Conservation (phyloP, 2,113 vertebrate genomes). For the Catharus fuscescens region DNA sequence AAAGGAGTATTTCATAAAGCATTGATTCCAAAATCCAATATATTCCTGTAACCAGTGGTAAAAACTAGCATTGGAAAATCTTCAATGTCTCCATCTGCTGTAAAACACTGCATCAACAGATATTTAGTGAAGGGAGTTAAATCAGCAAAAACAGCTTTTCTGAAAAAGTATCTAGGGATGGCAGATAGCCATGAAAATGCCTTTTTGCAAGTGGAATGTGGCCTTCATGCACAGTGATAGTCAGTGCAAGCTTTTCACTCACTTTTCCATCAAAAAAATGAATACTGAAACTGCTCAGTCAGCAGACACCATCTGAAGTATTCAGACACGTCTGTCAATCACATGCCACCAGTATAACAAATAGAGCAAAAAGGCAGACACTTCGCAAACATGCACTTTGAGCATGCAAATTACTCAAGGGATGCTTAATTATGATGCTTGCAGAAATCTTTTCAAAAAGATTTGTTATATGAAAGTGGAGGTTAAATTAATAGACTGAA, state of each 20-base stretch:
- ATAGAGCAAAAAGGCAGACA: not conserved
- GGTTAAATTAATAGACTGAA: not conserved
- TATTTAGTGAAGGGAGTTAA: not conserved
- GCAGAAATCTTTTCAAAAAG: not conserved
- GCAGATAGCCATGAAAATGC: constrained; percentile 15
- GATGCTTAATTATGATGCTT: not conserved
- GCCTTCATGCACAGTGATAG: not conserved
- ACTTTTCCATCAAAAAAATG: not conserved
- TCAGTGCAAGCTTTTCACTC: not conserved
- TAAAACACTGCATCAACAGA: not conserved
- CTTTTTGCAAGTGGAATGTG: constrained; percentile 28
- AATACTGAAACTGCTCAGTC: not conserved
- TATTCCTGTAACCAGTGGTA: not conserved
- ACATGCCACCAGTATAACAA: not conserved
- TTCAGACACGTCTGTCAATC: not conserved
- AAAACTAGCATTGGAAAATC: not conserved
- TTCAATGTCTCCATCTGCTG: not conserved
- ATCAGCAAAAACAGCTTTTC: not conserved
- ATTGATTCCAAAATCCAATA: not conserved
- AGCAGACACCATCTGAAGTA: not conserved
- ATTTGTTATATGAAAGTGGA: not conserved
- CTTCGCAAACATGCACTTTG: not conserved
- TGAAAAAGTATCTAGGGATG: not conserved
- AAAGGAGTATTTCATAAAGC: not conserved
- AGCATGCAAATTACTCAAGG: not conserved